Conservation (phyloP, 2,113 vertebrate genomes). For the Pelobates fuscus region DNA sequence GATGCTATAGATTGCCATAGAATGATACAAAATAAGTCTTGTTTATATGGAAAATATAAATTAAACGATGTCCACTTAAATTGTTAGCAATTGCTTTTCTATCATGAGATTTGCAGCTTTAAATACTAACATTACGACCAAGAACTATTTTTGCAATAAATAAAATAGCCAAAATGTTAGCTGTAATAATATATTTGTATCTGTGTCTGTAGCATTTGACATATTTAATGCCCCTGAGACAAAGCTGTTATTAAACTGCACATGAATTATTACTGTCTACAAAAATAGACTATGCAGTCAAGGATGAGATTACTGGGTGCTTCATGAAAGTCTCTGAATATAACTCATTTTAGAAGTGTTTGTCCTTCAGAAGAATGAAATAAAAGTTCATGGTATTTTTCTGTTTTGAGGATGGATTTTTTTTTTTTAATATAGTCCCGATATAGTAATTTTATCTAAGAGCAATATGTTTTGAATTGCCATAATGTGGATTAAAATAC, state of each 20-base stretch:
- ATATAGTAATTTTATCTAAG: neutral
- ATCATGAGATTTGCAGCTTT: neutral
- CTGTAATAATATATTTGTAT: slow-evolving; percentile 35
- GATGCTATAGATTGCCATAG: neutral
- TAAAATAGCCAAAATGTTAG: slow-evolving; percentile 31
- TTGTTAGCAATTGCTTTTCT: neutral
- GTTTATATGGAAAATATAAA: too few relatives aligned
- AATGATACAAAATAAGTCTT: neutral
- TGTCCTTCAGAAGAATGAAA: slow-evolving; percentile 34
- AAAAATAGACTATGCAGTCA: slow-evolving; percentile 44
- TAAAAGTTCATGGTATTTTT: slow-evolving; percentile 30
- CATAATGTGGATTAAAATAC: too few relatives aligned
- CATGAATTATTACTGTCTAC: slow-evolving; percentile 31
- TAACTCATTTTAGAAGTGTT: slow-evolving; percentile 41
- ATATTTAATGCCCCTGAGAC: slow-evolving; percentile 40
- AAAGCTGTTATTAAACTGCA: slow-evolving; percentile 38
- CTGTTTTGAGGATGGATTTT: slow-evolving; percentile 14
- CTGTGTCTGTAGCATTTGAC: slow-evolving; percentile 16
- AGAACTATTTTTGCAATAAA: slow-evolving; percentile 20
- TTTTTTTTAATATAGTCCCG: neutral
- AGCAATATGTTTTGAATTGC: slow-evolving; percentile 8
- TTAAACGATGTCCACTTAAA: neutral
- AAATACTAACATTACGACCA: slow-evolving; percentile 9
- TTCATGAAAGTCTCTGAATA: slow-evolving; percentile 25
- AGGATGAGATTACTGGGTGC: slow-evolving; percentile 41